Conservation (phyloP, 2,888 invertebrate genomes). For the Physocephala rufipes region DNA sequence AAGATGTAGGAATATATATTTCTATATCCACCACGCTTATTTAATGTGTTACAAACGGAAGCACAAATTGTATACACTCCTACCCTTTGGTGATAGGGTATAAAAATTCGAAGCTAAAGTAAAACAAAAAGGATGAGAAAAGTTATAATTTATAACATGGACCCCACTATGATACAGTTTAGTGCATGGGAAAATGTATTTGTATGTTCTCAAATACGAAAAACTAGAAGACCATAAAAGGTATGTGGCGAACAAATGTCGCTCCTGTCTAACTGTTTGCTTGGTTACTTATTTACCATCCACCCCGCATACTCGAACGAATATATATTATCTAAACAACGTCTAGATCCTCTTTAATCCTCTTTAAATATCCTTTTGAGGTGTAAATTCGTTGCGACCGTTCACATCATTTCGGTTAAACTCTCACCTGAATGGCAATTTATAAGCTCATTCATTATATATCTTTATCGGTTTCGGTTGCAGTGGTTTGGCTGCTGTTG, state of each 20-base stretch:
- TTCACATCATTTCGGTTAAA: conserved; percentile 45
- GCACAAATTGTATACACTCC: too few relatives aligned
- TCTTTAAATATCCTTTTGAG: conserved; percentile 11
- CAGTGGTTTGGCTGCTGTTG: conserved; percentile 7
- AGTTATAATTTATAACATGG: too few relatives aligned
- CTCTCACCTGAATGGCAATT: conserved; percentile 49
- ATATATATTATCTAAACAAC: not conserved
- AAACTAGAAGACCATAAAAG: not conserved
- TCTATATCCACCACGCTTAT: too few relatives aligned
- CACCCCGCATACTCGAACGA: not conserved
- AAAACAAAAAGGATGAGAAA: too few relatives aligned
- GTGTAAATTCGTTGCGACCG: conserved; percentile 18
- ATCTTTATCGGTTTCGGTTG: conserved; percentile 17
- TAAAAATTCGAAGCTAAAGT: too few relatives aligned
- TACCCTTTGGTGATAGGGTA: too few relatives aligned
- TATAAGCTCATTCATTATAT: conserved; percentile 42
- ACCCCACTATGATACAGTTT: too few relatives aligned
- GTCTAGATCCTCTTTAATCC: too few relatives aligned
- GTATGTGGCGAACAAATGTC: not conserved
- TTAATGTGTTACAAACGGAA: too few relatives aligned
- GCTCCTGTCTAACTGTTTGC: not conserved
- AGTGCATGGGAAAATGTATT: not conserved
- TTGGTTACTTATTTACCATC: not conserved
- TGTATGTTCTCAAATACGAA: not conserved
- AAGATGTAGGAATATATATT: too few relatives aligned